A percentile compares a stretch with the other conserved stretches of the same genome.
Conservation (phyloP, 2,113 vertebrate species). For the Craseonycteris thonglongyai region DNA sequence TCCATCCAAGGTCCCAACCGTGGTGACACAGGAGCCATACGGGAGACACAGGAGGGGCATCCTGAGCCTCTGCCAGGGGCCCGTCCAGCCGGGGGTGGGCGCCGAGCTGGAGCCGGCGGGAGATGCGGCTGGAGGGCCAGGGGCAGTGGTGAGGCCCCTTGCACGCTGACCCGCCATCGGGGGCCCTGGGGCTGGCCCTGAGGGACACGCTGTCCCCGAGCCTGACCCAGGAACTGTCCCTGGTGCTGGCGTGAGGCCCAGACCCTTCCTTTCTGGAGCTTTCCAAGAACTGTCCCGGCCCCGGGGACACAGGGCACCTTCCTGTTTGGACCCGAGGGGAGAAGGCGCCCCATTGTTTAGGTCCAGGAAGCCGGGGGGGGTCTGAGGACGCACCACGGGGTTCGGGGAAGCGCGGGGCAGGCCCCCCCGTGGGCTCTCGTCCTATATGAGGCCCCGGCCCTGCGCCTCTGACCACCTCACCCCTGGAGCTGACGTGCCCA, state of each 20-base stretch:
- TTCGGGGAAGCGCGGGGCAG: fast-evolving
- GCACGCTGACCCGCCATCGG: too few relatives aligned
- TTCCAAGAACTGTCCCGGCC: neutral
- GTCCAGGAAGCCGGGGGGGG: neutral
- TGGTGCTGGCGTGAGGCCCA: fast-evolving
- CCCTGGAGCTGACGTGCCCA: fast-evolving
- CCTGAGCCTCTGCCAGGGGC: too few relatives aligned
- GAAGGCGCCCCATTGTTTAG: neutral
- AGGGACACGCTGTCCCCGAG: too few relatives aligned
- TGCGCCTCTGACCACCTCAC: too few relatives aligned
- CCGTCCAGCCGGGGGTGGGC: too few relatives aligned
- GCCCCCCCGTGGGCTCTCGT: fast-evolving
- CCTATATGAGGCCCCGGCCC: neutral
- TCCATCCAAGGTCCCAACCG: too few relatives aligned
- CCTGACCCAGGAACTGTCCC: neutral
- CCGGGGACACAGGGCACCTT: neutral
- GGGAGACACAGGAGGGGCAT: too few relatives aligned
- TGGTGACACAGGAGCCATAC: too few relatives aligned
- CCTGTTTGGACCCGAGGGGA: neutral
- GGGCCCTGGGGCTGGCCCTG: too few relatives aligned
- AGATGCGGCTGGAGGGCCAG: too few relatives aligned
- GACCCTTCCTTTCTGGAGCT: neutral
- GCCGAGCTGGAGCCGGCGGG: too few relatives aligned
- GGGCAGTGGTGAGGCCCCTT: too few relatives aligned
- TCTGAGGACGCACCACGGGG: neutral